These are phyloP conservation scores for Corvus moneduloides DNA, from an alignment of 2,113 vertebrate species.

Conservation along the genomic window DNA sequence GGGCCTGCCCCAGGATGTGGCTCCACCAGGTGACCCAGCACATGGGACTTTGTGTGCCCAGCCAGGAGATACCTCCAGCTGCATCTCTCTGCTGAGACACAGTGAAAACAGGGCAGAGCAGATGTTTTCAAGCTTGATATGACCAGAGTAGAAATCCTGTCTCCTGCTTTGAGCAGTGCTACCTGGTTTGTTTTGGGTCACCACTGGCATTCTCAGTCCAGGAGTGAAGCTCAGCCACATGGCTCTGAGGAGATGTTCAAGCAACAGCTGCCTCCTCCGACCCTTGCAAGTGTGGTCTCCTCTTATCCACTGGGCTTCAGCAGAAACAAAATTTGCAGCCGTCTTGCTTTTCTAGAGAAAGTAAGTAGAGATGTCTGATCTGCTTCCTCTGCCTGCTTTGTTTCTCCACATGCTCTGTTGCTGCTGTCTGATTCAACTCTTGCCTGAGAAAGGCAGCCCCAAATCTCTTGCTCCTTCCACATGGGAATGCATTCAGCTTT, in stretches of 20 bases:
- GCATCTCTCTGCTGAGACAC: background rate
- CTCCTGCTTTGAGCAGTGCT: background rate
- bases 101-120: background rate
- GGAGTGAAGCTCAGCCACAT: background rate
- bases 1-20: background rate
- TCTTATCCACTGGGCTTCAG: background rate
- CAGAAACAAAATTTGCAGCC: background rate
- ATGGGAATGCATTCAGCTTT: background rate
- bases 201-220: background rate
- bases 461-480: background rate
- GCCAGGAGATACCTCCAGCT: background rate
- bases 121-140: background rate
- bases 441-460: background rate
- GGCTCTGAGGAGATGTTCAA: background rate
- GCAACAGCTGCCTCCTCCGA: accelerated
- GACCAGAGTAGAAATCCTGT: background rate
- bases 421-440: background rate
- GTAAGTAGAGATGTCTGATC: background rate
- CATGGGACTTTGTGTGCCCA: background rate
- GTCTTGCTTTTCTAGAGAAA: background rate
- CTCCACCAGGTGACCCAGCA: background rate
- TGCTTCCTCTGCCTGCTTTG: background rate
- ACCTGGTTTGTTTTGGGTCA: background rate
- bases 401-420: background rate
- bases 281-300: background rate